Evolutionary conservation across 2,888 invertebrate species (phyloP).

Genomic region (Theodoxus fluviatilis): DNA sequence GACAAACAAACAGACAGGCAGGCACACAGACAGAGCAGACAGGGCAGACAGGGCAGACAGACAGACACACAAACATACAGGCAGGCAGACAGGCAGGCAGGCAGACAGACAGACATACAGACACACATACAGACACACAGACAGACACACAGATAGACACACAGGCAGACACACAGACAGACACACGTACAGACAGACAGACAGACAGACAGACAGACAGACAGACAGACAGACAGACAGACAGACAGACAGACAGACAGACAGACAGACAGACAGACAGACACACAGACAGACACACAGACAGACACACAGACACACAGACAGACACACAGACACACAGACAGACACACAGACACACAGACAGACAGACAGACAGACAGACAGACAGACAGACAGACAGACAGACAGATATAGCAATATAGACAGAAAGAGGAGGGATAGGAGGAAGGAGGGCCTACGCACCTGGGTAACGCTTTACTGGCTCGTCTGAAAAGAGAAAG

Average conservation of each 20-base stretch:
- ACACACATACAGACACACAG: too few relatives aligned
- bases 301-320: neutral
- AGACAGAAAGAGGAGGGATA: too few relatives aligned
- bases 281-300: neutral
- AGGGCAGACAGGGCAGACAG: too few relatives aligned
- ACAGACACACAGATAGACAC: neutral
- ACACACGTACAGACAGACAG: neutral
- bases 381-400: neutral
- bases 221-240: neutral
- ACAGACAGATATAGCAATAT: neutral
- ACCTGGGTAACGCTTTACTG: too few relatives aligned
- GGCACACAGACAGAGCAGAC: too few relatives aligned
- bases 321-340: neutral
- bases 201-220: neutral
- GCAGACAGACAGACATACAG: too few relatives aligned
- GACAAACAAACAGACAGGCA: too few relatives aligned
- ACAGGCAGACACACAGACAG: neutral
- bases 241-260: neutral
- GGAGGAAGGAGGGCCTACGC: too few relatives aligned
- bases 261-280: neutral
- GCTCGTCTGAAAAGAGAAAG: too few relatives aligned
- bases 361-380: slow-evolving; percentile 9
- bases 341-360: neutral
- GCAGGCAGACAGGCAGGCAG: too few relatives aligned
- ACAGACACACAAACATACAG: too few relatives aligned